Conservation (phyloP, 2,888 invertebrate species). For the Uropetala carovei region DNA sequence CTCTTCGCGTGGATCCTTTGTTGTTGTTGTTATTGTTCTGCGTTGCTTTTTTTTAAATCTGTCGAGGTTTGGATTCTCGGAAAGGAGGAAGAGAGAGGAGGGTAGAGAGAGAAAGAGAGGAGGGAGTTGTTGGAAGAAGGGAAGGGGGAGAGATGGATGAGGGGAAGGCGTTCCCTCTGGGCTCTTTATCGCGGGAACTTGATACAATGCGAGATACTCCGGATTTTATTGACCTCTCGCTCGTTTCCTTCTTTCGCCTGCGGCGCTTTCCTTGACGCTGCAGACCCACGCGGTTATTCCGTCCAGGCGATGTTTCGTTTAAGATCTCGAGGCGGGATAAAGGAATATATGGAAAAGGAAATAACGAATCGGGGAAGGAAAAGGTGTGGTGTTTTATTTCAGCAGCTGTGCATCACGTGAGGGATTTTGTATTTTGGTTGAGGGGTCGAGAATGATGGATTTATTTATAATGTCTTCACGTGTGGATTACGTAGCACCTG, state of each 20-base stretch:
- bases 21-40: too few relatives aligned
- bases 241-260: background rate
- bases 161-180: background rate
- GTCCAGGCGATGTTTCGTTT: background rate
- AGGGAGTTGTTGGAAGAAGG: background rate
- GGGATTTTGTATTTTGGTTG: background rate
- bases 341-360: background rate
- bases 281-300: background rate
- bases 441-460: background rate
- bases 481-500: background rate
- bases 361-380: background rate
- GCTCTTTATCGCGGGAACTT: conserved; percentile 21
- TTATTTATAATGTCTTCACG: background rate
- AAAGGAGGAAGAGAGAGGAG: background rate
- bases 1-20: too few relatives aligned
- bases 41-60: too few relatives aligned
- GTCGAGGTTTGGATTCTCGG: too few relatives aligned
- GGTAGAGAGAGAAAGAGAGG: background rate
- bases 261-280: background rate
- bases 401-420: background rate
- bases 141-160: background rate
- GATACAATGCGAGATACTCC: conserved; percentile 27
- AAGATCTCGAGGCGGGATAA: background rate
- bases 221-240: background rate
- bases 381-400: background rate